Conservation (phyloP, 2,888 invertebrate species). For the Eupithecia dodoneata region DNA sequence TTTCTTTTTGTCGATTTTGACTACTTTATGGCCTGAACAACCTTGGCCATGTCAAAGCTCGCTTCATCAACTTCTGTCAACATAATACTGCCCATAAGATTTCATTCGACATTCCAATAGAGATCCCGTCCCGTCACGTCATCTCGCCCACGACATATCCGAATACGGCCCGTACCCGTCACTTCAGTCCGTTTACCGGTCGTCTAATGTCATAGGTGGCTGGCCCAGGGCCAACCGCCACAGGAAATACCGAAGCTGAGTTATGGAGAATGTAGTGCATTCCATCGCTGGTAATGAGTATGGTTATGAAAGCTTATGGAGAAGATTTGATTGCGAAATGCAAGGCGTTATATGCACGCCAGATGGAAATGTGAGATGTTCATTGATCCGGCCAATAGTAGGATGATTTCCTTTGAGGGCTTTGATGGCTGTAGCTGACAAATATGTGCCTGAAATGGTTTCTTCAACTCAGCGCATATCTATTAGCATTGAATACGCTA, state of each 20-base stretch:
- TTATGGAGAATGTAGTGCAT: slow-evolving; percentile 36
- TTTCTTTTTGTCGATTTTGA: too few species aligned
- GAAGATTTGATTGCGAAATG: slow-evolving; percentile 15
- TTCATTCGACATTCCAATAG: neutral
- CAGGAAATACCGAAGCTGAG: slow-evolving; percentile 44
- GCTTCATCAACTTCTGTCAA: too few species aligned
- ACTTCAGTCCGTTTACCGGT: slow-evolving; percentile 27
- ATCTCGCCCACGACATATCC: slow-evolving; percentile 4
- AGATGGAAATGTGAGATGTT: slow-evolving; percentile 7
- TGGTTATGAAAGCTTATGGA: slow-evolving; percentile 29
- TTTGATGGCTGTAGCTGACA: neutral
- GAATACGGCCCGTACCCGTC: slow-evolving; percentile 1
- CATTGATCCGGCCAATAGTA: neutral
- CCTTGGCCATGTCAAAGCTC: too few species aligned
- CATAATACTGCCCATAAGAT: neutral
- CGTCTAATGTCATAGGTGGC: slow-evolving; percentile 41
- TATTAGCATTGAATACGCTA: too few species aligned
- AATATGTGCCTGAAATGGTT: neutral
- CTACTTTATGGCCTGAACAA: too few species aligned
- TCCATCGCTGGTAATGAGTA: slow-evolving; percentile 33
- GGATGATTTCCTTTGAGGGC: neutral
- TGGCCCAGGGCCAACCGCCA: slow-evolving; percentile 35
- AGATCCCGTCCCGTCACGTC: neutral
- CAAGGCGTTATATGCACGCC: slow-evolving; percentile 1
- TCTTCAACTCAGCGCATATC: neutral